phyloP scores from a whole-genome alignment of 1,140 invertebrate genomes.

The Micrasema longulum region DNA sequence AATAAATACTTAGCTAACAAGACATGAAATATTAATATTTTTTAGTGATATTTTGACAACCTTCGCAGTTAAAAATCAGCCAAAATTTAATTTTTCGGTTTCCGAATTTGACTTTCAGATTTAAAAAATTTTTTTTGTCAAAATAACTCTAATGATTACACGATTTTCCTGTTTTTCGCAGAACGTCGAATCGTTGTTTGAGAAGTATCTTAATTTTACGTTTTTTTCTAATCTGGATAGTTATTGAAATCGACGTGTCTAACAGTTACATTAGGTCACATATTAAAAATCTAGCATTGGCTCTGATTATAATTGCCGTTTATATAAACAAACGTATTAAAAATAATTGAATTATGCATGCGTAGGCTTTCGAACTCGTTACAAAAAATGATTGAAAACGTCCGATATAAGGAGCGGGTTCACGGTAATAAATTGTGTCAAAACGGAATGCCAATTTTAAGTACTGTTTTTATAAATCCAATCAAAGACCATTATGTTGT shows the following conservation, averaged over 20 bases:
- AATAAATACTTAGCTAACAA: too few relatives aligned
- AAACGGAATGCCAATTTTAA: conserved; percentile 36
- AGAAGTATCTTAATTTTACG: too few relatives aligned
- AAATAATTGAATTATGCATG: conserved; percentile 36
- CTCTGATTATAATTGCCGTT: conserved; percentile 13
- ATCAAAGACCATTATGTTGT: conserved; percentile 27
- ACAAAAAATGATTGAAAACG: conserved; percentile 26
- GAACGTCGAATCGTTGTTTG: too few relatives aligned
- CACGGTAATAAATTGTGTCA: conserved; percentile 38
- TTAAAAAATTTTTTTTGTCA: too few relatives aligned
- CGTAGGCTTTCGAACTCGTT: conserved; percentile 23
- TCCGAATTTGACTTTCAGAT: too few relatives aligned
- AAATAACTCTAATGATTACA: too few relatives aligned
- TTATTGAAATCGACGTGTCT: not conserved
- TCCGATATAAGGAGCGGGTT: conserved; percentile 34
- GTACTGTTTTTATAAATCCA: conserved; percentile 35
- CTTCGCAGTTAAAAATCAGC: too few relatives aligned
- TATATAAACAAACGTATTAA: conserved; percentile 30
- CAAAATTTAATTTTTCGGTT: too few relatives aligned
- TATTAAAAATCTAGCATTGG: not conserved
- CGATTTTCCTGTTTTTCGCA: too few relatives aligned
- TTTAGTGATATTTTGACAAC: too few relatives aligned
- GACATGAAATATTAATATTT: too few relatives aligned
- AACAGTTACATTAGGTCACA: not conserved
- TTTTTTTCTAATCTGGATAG: too few relatives aligned